phyloP scores from a whole-genome alignment of 1,140 invertebrate species.

The Mamestra configurata region DNA sequence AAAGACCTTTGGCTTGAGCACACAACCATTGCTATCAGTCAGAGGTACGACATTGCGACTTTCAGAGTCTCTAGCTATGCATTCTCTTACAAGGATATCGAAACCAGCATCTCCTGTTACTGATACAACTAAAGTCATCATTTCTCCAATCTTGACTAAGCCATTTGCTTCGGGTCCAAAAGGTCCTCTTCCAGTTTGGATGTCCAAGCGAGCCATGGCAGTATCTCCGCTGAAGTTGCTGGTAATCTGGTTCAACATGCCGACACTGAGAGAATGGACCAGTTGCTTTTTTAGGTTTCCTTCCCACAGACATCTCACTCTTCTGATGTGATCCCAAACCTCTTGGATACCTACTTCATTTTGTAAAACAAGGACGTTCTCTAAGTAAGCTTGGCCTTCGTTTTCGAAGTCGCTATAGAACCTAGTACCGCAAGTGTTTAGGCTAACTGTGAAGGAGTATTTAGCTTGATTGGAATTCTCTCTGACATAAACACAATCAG shows the following conservation, averaged over 20 bases:
- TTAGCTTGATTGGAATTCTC: constrained; percentile 91
- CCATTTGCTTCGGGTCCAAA: constrained; percentile 93
- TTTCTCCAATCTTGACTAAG: constrained; percentile 94
- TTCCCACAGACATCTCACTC: constrained; percentile 94
- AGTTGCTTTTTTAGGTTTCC: constrained; percentile 93
- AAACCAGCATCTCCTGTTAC: constrained; percentile 94
- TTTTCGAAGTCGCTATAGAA: constrained; percentile 94
- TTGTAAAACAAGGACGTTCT: constrained; percentile 94
- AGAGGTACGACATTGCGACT: constrained; percentile 90
- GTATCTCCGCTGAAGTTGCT: constrained; percentile 95
- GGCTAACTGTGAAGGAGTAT: constrained; percentile 92
- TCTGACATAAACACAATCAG: constrained; percentile 92
- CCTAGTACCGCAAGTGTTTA: constrained; percentile 94
- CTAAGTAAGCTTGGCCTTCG: constrained; percentile 93
- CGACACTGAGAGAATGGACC: constrained; percentile 92
- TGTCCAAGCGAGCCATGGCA: constrained; percentile 93
- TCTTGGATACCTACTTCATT: constrained; percentile 94
- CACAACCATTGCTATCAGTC: constrained; percentile 93
- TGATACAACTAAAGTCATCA: constrained; percentile 94
- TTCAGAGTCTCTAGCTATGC: constrained; percentile 91
- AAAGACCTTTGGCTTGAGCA: constrained; percentile 94
- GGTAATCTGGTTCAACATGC: constrained; percentile 93
- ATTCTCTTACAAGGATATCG: constrained; percentile 93
- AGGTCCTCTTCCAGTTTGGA: constrained; percentile 93
- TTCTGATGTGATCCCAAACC: constrained; percentile 94